These are phyloP conservation scores for Germaria angustata DNA, from an alignment of 2,888 invertebrate species.

Conservation along the genomic window DNA sequence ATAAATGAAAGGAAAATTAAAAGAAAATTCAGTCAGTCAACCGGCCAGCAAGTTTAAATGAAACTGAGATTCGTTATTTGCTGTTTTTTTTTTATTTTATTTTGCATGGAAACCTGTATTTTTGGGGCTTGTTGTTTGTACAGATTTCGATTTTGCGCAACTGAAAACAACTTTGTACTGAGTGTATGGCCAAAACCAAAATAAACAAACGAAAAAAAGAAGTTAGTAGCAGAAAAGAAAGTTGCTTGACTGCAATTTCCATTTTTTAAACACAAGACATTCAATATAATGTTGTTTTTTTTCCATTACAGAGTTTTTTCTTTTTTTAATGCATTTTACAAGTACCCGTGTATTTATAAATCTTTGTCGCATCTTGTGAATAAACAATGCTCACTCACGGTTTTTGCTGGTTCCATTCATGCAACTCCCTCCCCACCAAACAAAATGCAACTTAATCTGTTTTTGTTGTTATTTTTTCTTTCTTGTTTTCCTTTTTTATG, in stretches of 20 bases:
- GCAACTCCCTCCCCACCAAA: neutral
- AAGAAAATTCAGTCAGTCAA: slow-evolving; percentile 50
- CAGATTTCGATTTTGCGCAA: slow-evolving; percentile 25
- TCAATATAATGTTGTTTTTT: slow-evolving; percentile 29
- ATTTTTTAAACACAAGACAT: slow-evolving; percentile 39
- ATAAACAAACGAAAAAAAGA: slow-evolving; percentile 13
- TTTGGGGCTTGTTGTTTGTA: slow-evolving; percentile 33
- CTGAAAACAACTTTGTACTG: neutral
- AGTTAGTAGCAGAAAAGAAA: slow-evolving; percentile 58
- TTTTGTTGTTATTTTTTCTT: neutral
- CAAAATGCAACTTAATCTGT: slow-evolving; percentile 20
- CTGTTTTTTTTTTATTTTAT: neutral
- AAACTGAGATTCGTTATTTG: slow-evolving; percentile 30
- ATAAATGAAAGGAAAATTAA: slow-evolving; percentile 65
- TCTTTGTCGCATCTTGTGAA: slow-evolving; percentile 21
- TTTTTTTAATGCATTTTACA: neutral
- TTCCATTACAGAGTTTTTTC: slow-evolving; percentile 5
- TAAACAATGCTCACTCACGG: neutral
- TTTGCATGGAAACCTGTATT: slow-evolving; percentile 58
- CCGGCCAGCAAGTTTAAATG: slow-evolving; percentile 30
- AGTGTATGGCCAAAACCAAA: slow-evolving; percentile 44
- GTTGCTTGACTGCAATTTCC: slow-evolving; percentile 66
- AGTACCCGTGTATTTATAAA: neutral
- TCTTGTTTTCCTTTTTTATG: slow-evolving; percentile 20
- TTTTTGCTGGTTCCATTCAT: neutral